Evolutionary conservation across 2,113 vertebrate genomes (phyloP).

Genomic region (Pygoscelis antarcticus): DNA sequence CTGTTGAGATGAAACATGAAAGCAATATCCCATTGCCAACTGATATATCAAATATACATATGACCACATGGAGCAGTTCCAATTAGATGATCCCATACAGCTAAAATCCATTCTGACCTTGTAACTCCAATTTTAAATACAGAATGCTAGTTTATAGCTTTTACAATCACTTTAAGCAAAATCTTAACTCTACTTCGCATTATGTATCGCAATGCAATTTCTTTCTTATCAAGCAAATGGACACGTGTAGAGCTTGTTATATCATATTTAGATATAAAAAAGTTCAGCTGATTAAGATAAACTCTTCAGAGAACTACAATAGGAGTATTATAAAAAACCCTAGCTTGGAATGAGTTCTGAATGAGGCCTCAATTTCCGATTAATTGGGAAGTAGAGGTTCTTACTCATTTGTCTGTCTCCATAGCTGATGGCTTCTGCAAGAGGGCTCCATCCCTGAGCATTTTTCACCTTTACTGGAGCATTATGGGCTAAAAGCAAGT

Average conservation of each 20-base stretch:
- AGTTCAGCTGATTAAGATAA: neutral
- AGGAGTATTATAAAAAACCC: neutral
- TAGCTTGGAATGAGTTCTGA: neutral
- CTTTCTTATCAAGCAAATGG: neutral
- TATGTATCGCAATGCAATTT: neutral
- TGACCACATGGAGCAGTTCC: neutral
- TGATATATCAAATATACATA: rapidly evolving
- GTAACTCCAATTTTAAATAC: neutral
- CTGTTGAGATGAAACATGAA: neutral
- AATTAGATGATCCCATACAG: neutral
- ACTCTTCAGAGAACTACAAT: neutral
- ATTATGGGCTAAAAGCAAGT: conserved; percentile 97
- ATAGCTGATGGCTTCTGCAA: conserved; percentile 99
- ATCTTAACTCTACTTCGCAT: neutral
- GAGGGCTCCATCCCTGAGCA: conserved; percentile 99
- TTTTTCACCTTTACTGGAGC: conserved; percentile 99
- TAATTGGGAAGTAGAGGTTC: conserved; percentile 25
- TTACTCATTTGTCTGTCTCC: conserved; percentile 99
- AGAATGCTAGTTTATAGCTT: neutral
- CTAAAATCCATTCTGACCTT: neutral
- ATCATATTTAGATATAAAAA: neutral
- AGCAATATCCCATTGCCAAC: neutral
- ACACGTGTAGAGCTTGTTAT: neutral
- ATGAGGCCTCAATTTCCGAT: neutral
- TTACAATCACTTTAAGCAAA: neutral